Conservation (phyloP, 2,113 vertebrate genomes). For the Colius striatus region DNA sequence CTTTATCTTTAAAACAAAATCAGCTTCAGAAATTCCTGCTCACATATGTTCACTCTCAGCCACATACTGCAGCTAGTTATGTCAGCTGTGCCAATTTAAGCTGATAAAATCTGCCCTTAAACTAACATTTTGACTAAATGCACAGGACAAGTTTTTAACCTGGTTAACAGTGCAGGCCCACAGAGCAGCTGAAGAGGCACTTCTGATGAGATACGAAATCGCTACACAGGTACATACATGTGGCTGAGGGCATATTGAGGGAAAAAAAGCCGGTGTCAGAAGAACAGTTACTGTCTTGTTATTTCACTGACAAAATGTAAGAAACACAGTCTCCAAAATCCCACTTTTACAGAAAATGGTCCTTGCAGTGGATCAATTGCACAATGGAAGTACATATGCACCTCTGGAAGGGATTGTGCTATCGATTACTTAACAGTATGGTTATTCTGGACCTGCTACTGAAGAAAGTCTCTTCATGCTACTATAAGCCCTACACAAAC, state of each 20-base stretch:
- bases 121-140: neutral
- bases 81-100: neutral
- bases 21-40: neutral
- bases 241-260: neutral
- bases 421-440: neutral
- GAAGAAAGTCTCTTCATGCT: neutral
- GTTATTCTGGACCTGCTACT: neutral
- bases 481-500: neutral
- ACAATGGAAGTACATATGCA: neutral
- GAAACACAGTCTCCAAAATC: neutral
- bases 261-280: neutral
- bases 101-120: neutral
- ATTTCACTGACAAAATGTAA: neutral
- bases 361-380: neutral
- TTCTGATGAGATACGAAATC: fast-evolving
- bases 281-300: neutral
- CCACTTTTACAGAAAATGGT: neutral
- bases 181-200: neutral
- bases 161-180: neutral
- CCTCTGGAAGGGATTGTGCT: neutral
- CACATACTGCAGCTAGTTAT: neutral
- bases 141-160: neutral
- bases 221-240: fast-evolving
- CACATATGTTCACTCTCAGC: neutral
- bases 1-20: neutral